Percentiles rank a stretch among this genome's conserved stretches.
phyloP scores from a whole-genome alignment of 64 coral and sea anemone genomes.

The Montipora cactus region DNA sequence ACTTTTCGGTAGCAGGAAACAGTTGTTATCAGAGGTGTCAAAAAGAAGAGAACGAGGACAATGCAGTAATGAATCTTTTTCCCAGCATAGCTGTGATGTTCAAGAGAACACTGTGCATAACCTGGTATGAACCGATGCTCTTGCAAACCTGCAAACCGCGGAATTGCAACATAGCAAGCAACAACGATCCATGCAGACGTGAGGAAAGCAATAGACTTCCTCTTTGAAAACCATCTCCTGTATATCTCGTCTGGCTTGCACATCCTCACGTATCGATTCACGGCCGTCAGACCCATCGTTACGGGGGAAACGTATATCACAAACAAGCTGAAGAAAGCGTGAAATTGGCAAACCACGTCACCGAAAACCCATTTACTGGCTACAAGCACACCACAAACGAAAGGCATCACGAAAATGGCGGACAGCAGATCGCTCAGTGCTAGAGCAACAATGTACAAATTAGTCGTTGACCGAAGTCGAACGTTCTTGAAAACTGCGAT shows the following conservation, averaged over 20 bases:
- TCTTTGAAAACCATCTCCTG: neutral
- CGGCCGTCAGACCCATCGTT: neutral
- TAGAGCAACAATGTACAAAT: neutral
- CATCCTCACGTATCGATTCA: neutral
- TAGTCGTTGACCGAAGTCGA: neutral
- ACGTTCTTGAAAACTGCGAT: neutral
- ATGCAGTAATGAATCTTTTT: neutral
- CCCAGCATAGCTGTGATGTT: neutral
- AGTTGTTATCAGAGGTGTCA: neutral
- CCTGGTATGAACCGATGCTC: neutral
- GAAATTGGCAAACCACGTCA: neutral
- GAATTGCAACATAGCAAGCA: neutral
- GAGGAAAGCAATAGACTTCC: neutral
- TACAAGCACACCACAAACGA: neutral
- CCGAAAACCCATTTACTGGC: neutral
- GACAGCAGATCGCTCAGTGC: slow-evolving; percentile 7
- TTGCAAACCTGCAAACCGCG: neutral
- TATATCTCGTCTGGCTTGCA: neutral
- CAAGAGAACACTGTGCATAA: neutral
- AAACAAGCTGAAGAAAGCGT: neutral
- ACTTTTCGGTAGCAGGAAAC: neutral
- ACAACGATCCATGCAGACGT: neutral
- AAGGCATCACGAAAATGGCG: neutral
- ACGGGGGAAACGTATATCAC: neutral
- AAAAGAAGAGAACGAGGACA: neutral